These are phyloP conservation scores for Enteromius unitaeniatus DNA, from an alignment of 2,797 vertebrate genomes.

Conservation along the genomic window DNA sequence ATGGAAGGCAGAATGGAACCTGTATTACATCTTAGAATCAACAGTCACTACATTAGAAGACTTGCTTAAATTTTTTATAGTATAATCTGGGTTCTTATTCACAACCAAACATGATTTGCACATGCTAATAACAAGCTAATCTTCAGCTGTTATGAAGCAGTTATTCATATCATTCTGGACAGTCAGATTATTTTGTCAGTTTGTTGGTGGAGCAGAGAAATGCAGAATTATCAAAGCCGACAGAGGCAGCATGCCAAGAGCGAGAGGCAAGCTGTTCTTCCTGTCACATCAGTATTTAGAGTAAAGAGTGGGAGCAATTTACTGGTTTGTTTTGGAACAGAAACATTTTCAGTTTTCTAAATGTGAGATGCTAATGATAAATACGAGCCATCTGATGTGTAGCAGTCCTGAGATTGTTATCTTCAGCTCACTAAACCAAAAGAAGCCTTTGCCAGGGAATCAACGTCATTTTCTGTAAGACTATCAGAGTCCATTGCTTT, in stretches of 20 bases:
- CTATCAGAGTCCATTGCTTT: background rate
- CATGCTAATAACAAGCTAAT: background rate
- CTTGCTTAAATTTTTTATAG: background rate
- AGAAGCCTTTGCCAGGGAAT: background rate
- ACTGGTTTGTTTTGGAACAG: conserved; percentile 26
- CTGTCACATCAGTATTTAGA: conserved; percentile 40
- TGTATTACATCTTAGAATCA: background rate
- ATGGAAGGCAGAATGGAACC: background rate
- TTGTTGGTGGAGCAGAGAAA: conserved; percentile 12
- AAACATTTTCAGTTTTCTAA: conserved; percentile 42
- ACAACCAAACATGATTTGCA: background rate
- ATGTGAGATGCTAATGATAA: conserved; percentile 41
- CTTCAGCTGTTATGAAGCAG: background rate
- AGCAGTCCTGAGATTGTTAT: conserved; percentile 4
- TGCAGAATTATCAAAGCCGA: conserved; percentile 38
- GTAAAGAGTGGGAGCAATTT: conserved; percentile 44
- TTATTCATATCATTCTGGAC: background rate
- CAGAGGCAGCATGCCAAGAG: conserved; percentile 25
- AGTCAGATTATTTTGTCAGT: conserved; percentile 38
- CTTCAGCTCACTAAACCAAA: background rate
- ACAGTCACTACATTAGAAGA: background rate
- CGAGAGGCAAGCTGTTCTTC: conserved; percentile 36
- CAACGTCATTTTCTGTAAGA: background rate
- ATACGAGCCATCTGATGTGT: conserved; percentile 32
- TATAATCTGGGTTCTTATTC: background rate